Evolutionary conservation across 2,113 vertebrate genomes (phyloP), one percentile per base, ranked within the genome.

Genomic region (Triplophysa siluroides): DNA sequence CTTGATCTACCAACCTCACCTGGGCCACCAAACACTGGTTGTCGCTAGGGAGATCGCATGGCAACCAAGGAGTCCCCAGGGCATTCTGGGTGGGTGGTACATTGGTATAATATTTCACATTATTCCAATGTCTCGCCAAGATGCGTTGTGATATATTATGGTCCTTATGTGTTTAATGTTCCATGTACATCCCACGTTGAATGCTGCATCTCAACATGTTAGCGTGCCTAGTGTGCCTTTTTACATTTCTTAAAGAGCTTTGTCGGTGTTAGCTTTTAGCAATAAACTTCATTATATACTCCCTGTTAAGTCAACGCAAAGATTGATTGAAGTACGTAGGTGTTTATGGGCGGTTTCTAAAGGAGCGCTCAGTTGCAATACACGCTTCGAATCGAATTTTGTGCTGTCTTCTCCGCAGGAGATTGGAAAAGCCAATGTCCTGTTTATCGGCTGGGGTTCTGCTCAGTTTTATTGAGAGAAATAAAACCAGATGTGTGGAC

Each of bases 401-500:
- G 11, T 18, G 26, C 65, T 18, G 41, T 79, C 54, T n/a, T 38
- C 63, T 78, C 45, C 8, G 26, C 12, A 1, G 47, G 79, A 52
- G 19, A 74, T 24, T 64, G 78, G 60, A 62, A 65, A 19, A 29
- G 60, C 50, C 41, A 64, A 5, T n/a, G 33, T 64, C 50, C 38
- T 61, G 2, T 54, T 71, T 77, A 68, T 67, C 52, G 50, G 19
- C 24, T 14, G 8, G 19, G 23, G 7, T 68, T 14, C 70, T 78
- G 56, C 58, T 45, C 26, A 47, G 60, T 83, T 89, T 88, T 86
- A 88, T 82, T 78, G 77, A 78, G 18, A 18, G 8, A 47, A 83
- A 84, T 88, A 78, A 89, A 88, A 79, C 71, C 83, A 81, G 67
- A 83, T 88, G 78, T 83, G 84, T 73, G 64, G 76, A 74, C 19